Evolutionary conservation across 64 coral and sea anemone species (phyloP).

Genomic region (Montipora sp.): DNA sequence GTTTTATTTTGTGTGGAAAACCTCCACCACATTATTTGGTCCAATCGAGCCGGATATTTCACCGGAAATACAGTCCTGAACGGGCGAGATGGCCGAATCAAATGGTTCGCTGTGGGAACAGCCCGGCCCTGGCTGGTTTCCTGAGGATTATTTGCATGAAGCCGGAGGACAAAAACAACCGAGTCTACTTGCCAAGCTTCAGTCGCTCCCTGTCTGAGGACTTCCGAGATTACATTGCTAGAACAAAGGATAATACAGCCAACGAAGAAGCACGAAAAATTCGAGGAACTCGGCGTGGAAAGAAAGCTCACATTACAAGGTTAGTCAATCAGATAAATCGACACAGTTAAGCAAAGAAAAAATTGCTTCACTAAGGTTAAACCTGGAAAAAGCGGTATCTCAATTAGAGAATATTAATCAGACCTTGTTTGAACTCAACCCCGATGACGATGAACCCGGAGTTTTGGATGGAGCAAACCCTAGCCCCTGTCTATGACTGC

Average conservation of each 20-base stretch:
- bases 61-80: constrained; percentile 42
- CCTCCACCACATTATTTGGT: constrained; percentile 18
- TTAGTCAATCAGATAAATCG: constrained; percentile 55
- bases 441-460: constrained; percentile 37
- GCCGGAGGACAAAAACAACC: not conserved
- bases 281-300: constrained; percentile 36
- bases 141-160: constrained; percentile 27
- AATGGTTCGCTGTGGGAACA: constrained; percentile 34
- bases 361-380: constrained; percentile 32
- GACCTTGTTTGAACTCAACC: constrained; percentile 35
- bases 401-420: constrained; percentile 35
- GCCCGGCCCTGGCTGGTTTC: constrained; percentile 7
- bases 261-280: constrained; percentile 36
- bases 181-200: constrained; percentile 19
- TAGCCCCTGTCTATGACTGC: constrained; percentile 28
- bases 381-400: constrained; percentile 35
- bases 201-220: constrained; percentile 17
- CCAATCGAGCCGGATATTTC: not conserved
- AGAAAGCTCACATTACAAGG: constrained; percentile 33
- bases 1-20: not conserved
- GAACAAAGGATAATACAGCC: constrained; percentile 21
- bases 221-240: constrained; percentile 13
- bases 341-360: not conserved
- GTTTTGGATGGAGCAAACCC: constrained; percentile 23
- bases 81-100: constrained; percentile 42